Evolutionary conservation across 2,113 vertebrate species (phyloP).

Genomic region (Callithrix jacchus): DNA sequence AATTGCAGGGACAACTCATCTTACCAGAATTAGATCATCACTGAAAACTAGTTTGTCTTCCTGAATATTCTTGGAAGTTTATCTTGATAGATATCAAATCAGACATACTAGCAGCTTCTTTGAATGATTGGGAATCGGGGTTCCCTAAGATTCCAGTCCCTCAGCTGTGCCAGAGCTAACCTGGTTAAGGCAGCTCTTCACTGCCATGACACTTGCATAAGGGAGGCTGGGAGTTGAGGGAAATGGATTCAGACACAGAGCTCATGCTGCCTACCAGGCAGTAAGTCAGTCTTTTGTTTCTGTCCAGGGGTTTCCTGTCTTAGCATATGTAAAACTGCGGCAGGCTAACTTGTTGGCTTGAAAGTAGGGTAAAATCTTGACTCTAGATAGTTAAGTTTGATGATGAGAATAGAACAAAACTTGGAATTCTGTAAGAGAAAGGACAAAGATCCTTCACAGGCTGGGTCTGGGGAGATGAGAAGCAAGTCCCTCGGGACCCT

Average conservation of each 20-base stretch:
- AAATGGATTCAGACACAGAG: neutral
- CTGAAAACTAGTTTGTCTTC: neutral
- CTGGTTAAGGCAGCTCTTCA: neutral
- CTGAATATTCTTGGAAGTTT: neutral
- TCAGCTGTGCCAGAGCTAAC: neutral
- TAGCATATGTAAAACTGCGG: neutral
- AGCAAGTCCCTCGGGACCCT: neutral
- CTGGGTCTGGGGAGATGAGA: neutral
- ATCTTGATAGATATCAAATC: neutral
- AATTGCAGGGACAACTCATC: neutral
- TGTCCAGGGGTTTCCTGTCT: neutral
- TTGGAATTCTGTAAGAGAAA: neutral
- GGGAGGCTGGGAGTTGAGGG: neutral
- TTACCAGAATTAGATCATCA: neutral
- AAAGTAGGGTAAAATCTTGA: neutral
- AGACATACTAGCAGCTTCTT: neutral
- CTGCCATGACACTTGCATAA: neutral
- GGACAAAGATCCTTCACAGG: neutral
- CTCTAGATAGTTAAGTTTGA: neutral
- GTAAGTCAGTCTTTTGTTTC: neutral
- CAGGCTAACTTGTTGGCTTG: neutral
- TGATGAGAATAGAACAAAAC: neutral
- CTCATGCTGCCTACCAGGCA: neutral
- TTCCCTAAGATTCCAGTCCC: neutral
- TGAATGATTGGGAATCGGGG: neutral